Conservation (phyloP, 2,888 invertebrate species). For the Cataglyphis rosenhaueri region DNA sequence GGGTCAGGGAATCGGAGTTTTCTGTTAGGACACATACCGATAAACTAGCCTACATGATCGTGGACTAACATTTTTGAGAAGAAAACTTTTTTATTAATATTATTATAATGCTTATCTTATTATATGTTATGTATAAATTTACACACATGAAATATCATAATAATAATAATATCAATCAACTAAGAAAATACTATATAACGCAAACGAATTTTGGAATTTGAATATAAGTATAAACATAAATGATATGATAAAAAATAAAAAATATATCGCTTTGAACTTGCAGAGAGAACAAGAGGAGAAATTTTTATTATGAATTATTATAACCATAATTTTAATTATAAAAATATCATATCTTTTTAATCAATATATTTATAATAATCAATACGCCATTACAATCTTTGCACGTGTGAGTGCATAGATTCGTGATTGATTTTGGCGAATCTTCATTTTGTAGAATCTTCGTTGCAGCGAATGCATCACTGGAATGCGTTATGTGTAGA, state of each 20-base stretch:
- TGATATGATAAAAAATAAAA: background rate
- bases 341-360: background rate
- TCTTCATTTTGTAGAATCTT: background rate
- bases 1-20: constrained; percentile 28
- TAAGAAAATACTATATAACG: background rate
- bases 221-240: background rate
- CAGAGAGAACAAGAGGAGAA: background rate
- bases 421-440: background rate
- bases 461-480: background rate
- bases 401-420: background rate
- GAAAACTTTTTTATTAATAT: too few relatives aligned
- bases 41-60: constrained; percentile 30
- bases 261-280: background rate
- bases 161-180: background rate
- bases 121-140: background rate
- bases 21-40: constrained; percentile 20
- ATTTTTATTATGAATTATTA: background rate
- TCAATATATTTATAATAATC: background rate
- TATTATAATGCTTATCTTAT: background rate
- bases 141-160: background rate
- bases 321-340: background rate
- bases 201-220: background rate
- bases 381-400: background rate
- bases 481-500: background rate
- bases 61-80: constrained; percentile 6